phyloP scores from a whole-genome alignment of 2,888 invertebrate species.

The Smittia sp. region DNA sequence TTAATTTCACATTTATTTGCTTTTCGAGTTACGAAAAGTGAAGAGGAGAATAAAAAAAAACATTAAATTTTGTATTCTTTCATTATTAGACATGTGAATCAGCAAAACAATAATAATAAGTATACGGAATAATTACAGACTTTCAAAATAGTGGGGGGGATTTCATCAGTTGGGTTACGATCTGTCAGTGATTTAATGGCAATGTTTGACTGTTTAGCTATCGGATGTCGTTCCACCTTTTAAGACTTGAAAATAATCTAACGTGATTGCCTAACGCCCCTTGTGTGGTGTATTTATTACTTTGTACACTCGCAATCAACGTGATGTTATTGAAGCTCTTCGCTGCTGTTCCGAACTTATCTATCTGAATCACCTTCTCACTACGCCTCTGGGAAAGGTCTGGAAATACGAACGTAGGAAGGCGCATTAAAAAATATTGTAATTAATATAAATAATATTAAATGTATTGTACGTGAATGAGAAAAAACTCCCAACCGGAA shows the following conservation, averaged over 20 bases:
- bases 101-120: constrained; percentile 40
- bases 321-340: not conserved
- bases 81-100: constrained; percentile 39
- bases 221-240: too few species aligned
- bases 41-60: constrained; percentile 11
- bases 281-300: not conserved
- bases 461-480: constrained; percentile 31
- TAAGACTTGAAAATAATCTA: too few species aligned
- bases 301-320: constrained; percentile 10
- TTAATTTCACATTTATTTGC: constrained; percentile 39
- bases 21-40: constrained; percentile 24
- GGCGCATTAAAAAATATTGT: constrained; percentile 21
- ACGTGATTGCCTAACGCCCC: too few species aligned
- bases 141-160: constrained; percentile 22
- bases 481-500: constrained; percentile 36
- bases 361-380: not conserved
- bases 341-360: not conserved
- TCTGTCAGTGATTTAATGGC: not conserved
- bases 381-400: not conserved
- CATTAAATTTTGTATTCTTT: constrained; percentile 34
- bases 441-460: constrained; percentile 36
- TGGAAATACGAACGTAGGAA: not conserved
- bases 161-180: not conserved
- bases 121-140: constrained; percentile 36
- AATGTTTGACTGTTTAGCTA: too few species aligned